phyloP scores from a whole-genome alignment of 1,140 invertebrate species.

The Catajapyx aquilonaris region DNA sequence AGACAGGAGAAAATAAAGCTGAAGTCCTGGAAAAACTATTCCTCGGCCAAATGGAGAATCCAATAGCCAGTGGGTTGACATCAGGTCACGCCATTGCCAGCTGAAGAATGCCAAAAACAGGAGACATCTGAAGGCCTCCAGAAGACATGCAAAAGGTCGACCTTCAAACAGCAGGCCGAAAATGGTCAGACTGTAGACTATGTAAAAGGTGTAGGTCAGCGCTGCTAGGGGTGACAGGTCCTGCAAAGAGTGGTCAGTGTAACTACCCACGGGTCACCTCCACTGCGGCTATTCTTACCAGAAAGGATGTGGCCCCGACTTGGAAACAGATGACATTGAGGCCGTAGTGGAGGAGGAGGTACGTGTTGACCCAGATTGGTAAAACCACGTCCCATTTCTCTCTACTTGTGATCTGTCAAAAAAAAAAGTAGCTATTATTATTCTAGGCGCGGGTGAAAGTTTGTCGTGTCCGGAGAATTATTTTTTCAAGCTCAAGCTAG shows the following conservation, averaged over 20 bases:
- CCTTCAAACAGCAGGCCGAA: neutral
- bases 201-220: neutral
- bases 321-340: conserved; percentile 38
- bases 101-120: neutral
- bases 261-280: too few species aligned
- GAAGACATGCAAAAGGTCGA: neutral
- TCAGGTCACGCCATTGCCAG: neutral
- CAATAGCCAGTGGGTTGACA: neutral
- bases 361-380: conserved; percentile 42
- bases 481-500: too few species aligned
- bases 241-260: neutral
- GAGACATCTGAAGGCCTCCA: neutral
- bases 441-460: conserved; percentile 10
- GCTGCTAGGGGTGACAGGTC: neutral
- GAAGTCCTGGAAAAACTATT: neutral
- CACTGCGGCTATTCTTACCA: conserved; percentile 37
- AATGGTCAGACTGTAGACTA: neutral
- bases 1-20: neutral
- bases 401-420: conserved; percentile 30
- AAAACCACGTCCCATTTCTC: conserved; percentile 44
- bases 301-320: conserved; percentile 30
- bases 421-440: too few species aligned
- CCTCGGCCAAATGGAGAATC: neutral
- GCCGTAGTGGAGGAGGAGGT: conserved; percentile 43
- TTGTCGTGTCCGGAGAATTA: conserved; percentile 1